Conservation (phyloP, 2,888 invertebrate genomes). For the Gymnoscelis rufifasciata region DNA sequence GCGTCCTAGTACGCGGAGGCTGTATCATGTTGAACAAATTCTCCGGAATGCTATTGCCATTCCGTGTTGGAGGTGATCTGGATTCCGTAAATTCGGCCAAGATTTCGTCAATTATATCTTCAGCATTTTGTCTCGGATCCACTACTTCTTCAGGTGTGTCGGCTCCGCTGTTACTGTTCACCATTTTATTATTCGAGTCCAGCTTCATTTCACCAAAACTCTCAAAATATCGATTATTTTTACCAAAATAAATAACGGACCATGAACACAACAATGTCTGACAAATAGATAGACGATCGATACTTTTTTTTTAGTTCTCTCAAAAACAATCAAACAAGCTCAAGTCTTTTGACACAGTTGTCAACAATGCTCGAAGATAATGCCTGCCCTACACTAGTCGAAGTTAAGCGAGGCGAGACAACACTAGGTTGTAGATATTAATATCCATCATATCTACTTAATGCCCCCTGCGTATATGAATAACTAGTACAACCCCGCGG, state of each 20-base stretch:
- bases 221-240: constrained; percentile 45
- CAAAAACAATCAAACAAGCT: too few species aligned
- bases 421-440: too few species aligned
- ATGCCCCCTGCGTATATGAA: too few species aligned
- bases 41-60: constrained; percentile 60
- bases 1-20: constrained; percentile 67
- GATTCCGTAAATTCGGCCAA: constrained; percentile 70
- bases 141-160: constrained; percentile 66
- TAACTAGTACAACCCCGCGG: too few species aligned
- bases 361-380: too few species aligned
- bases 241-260: constrained; percentile 60
- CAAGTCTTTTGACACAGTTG: too few species aligned
- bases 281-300: constrained; percentile 60
- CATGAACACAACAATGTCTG: constrained; percentile 30
- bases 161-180: constrained; percentile 63
- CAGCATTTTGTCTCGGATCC: constrained; percentile 69
- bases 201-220: constrained; percentile 57
- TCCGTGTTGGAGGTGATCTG: constrained; percentile 53
- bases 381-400: too few species aligned
- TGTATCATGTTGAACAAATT: constrained; percentile 65
- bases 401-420: too few species aligned
- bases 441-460: too few species aligned
- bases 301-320: constrained; percentile 10
- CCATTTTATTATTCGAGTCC: constrained; percentile 74
- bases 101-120: constrained; percentile 72